phyloP scores from a whole-genome alignment of 1,140 invertebrate species.

The Drosophila melanogaster region Release_6_plus_ISO1_MT NT_037436.4:21175001-21175500 shows the following conservation, averaged over 20 bases:
- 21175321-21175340: no score
- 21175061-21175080: no score
- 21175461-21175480: background rate
- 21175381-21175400: no score
- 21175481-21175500: background rate
- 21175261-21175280: background rate
- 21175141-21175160: slow-evolving; percentile 6
- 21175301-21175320: no score
- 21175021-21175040: no score
- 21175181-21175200: slow-evolving; percentile 21
- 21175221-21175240: background rate
- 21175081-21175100: background rate
- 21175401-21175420: no score
- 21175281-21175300: background rate
- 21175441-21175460: no score
- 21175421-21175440: no score
- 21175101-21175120: slow-evolving; percentile 6
- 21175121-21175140: slow-evolving; percentile 7
- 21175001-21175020: slow-evolving; percentile 5
- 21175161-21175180: background rate
- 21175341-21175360: no score
- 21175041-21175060: no score
- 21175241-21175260: background rate
- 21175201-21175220: background rate
- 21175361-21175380: no score